A percentile compares a stretch with the other conserved stretches of the same genome.
Conservation (phyloP, 2,888 invertebrate genomes). For the Imbricaverruca yamaguchii region DNA sequence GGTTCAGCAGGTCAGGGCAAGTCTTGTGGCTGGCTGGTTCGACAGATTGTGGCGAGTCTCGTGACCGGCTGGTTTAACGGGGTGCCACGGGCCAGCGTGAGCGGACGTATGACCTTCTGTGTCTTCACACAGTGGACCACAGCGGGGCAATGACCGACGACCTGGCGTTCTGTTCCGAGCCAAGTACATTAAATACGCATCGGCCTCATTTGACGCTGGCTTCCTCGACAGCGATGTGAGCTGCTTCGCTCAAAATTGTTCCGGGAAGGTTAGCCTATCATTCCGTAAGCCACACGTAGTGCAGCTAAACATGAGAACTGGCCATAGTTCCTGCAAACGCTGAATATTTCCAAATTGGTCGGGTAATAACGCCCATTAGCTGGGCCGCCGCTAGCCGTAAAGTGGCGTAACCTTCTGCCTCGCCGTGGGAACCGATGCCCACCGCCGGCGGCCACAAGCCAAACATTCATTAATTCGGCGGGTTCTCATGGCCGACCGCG, state of each 20-base stretch:
- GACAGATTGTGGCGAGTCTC: too few relatives aligned
- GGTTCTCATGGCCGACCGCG: constrained; percentile 26
- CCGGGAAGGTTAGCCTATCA: neutral
- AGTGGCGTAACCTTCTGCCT: constrained; percentile 19
- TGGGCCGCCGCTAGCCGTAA: neutral
- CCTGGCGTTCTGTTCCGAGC: too few relatives aligned
- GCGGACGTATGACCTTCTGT: too few relatives aligned
- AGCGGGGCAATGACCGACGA: too few relatives aligned
- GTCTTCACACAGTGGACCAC: too few relatives aligned
- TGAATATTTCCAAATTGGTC: constrained; percentile 20
- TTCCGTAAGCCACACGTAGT: constrained; percentile 14
- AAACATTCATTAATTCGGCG: constrained; percentile 16
- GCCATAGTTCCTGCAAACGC: constrained; percentile 15
- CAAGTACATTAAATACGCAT: neutral
- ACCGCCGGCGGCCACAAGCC: neutral
- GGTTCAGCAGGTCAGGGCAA: too few relatives aligned
- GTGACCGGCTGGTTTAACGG: too few relatives aligned
- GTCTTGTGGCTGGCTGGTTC: too few relatives aligned
- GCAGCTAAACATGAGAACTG: constrained; percentile 3
- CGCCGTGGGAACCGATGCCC: constrained; percentile 15
- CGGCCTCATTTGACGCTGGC: neutral
- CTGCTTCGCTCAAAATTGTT: neutral
- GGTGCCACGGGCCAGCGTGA: too few relatives aligned
- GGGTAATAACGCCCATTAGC: constrained; percentile 19
- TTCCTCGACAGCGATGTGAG: constrained; percentile 5